Base-by-base conservation (phyloP, 2,113 vertebrate species). In the Chamaea fasciata region DNA sequence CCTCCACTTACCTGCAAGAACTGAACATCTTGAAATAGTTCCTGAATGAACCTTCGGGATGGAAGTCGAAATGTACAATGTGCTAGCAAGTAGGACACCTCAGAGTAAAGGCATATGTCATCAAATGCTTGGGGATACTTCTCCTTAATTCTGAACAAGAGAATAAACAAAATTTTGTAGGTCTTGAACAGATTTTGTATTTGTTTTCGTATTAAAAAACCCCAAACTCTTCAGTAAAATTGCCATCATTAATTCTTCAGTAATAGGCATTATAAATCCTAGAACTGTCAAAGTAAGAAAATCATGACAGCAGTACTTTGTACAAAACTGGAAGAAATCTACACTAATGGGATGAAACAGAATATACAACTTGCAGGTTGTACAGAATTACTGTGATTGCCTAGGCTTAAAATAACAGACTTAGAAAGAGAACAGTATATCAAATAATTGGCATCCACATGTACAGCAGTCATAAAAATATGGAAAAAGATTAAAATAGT, bases 111-210 rank as follows among this genome's bases (percentile, higher is more conserved):
- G 97, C 99, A 99, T 92, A 99, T 99, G 94, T 99, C 99, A 68
- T 99, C 99, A 89, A 99, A 99, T 4, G 99, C 99, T 79, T 99
- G 99, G 4, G 99, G 98, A 87, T 99, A 99, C 94, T 99, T 99
- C 97, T 99, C 99, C 92, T 99, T 99, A 97, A 99, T 99, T 96
- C 99, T 99, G 92, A 92, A 89, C 85, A 79, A 47, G 31, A 96
- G 79, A 33, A 91, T 67, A 81, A 63, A 8, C 13, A 68, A 28
- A 14, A 13, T n/a, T 56, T 67, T 79, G 0, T 2, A 85, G 52
- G 26, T 52, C 31, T 53, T 46, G 15, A 70, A 56, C 15, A 42
- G 2, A 64, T 28, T 78, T 24, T 49, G 47, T 49, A 49, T 49
- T 49, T 49, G 23, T 24, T 24, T 49, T 49, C 6, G 13, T 28